phyloP scores from a whole-genome alignment of 2,888 invertebrate species.

The Eurois occulta region DNA sequence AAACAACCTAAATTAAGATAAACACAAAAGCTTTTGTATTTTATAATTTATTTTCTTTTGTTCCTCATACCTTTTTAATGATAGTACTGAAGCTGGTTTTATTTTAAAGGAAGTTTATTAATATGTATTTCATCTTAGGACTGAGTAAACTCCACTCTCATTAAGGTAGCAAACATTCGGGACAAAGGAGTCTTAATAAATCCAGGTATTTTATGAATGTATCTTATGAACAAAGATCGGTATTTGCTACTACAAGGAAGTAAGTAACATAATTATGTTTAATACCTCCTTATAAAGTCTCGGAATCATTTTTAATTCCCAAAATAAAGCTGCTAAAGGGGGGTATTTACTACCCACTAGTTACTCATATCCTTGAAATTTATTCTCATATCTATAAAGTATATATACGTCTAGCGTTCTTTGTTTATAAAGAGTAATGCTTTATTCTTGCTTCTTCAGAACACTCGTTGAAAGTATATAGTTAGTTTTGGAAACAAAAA shows the following conservation, averaged over 20 bases:
- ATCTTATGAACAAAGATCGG: not conserved
- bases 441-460: too few relatives aligned
- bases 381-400: too few relatives aligned
- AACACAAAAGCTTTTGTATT: not conserved
- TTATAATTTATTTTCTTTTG: not conserved
- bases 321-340: too few relatives aligned
- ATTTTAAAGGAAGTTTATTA: not conserved
- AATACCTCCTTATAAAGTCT: too few relatives aligned
- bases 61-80: constrained; percentile 13
- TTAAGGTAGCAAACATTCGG: not conserved
- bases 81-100: constrained; percentile 2
- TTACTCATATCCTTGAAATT: too few relatives aligned
- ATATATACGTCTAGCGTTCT: too few relatives aligned
- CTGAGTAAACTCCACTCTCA: not conserved
- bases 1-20: not conserved
- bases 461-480: not conserved
- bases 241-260: not conserved
- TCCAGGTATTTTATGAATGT: not conserved
- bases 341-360: too few relatives aligned
- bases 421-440: too few relatives aligned
- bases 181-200: not conserved
- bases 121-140: not conserved
- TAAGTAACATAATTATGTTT: too few relatives aligned
- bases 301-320: too few relatives aligned
- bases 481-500: not conserved